Base-by-base conservation (phyloP, 2,113 vertebrate species). In the Spea multiplicata region DNA sequence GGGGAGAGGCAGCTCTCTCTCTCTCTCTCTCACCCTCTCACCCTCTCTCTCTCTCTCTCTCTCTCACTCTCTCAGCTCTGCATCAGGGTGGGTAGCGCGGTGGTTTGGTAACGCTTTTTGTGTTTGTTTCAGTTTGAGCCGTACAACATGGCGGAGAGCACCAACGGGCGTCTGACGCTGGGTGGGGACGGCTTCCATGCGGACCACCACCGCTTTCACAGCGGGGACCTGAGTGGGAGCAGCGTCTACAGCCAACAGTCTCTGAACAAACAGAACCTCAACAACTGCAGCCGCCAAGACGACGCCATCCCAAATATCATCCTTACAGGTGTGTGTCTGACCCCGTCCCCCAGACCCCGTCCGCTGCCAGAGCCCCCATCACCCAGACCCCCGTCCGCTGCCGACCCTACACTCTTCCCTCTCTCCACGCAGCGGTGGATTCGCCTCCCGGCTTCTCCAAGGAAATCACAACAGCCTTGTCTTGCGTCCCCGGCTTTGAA, bases 401-500 rank as follows among this genome's bases (percentile, higher is more conserved):
- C n/a, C n/a, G 5, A 10, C 17, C 30, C 8, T 13, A 16, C 50
- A 13, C 17, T 44, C 45, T 14, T 14, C 4, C 44, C 7, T 73
- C 71, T 62, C 44, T 16, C 4, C 8, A 0, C 30, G 57, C 8
- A 45, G 17, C 86, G 93, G 95, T 93, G 6, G 95, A 95, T 59
- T 93, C 94, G 1, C 84, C 91, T 0, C 92, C 95, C 0, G 93
- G 94, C 4, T 92, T 97, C 83, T 97, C 96, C 6, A 95, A 95
- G 84, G 95, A 97, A 88, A 96, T 97, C 3, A 90, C 95, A 65
- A 93, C 86, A 3, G 95, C 94, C 1, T 85, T 97, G 86, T 94
- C 95, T 0, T 91, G 93, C 1, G 93, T 97, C 4, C 95, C 96
- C 0, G 96, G 96, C 52, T 97, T 97, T 0, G 95, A 97, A 83